phyloP scores from a whole-genome alignment of 2,888 invertebrate species.

The Azorinus chamasolen region DNA sequence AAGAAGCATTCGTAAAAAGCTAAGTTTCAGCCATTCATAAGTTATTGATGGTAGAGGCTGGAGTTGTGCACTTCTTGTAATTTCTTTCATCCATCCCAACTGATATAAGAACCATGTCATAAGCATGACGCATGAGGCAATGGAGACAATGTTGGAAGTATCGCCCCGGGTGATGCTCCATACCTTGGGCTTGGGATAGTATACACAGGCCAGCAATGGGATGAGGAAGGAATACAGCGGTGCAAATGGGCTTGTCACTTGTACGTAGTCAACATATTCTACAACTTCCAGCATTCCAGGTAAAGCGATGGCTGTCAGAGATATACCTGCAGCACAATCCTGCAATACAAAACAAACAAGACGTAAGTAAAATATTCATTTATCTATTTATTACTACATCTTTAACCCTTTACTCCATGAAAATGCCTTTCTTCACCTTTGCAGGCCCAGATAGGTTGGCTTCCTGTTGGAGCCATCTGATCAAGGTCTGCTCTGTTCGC shows the following conservation, averaged over 20 bases:
- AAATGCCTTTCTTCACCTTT: too few species aligned
- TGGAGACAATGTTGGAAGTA: conserved; percentile 93
- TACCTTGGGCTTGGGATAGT: conserved; percentile 93
- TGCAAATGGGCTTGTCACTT: conserved; percentile 90
- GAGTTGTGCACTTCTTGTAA: conserved; percentile 87
- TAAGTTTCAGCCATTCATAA: conserved; percentile 87
- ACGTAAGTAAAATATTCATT: too few species aligned
- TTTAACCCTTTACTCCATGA: too few species aligned
- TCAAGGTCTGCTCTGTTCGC: too few species aligned
- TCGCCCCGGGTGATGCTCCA: conserved; percentile 97
- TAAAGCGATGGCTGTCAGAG: conserved; percentile 90
- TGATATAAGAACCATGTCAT: conserved; percentile 95
- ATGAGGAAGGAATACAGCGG: conserved; percentile 89
- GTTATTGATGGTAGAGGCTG: conserved; percentile 94
- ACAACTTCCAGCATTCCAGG: conserved; percentile 91
- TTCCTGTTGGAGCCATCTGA: too few species aligned
- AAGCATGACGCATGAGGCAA: conserved; percentile 89
- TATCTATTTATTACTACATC: too few species aligned
- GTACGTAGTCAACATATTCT: conserved; percentile 91
- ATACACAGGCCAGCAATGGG: conserved; percentile 90
- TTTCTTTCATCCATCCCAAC: conserved; percentile 89
- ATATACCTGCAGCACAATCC: conserved; percentile 94
- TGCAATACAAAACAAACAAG: conserved; percentile 84
- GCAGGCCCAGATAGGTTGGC: too few species aligned
- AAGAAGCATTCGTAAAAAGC: conserved; percentile 89